Evolutionary conservation across 2,797 vertebrate species (phyloP), one percentile per base, ranked within the genome.

Genomic region (Coilia nasus): DNA sequence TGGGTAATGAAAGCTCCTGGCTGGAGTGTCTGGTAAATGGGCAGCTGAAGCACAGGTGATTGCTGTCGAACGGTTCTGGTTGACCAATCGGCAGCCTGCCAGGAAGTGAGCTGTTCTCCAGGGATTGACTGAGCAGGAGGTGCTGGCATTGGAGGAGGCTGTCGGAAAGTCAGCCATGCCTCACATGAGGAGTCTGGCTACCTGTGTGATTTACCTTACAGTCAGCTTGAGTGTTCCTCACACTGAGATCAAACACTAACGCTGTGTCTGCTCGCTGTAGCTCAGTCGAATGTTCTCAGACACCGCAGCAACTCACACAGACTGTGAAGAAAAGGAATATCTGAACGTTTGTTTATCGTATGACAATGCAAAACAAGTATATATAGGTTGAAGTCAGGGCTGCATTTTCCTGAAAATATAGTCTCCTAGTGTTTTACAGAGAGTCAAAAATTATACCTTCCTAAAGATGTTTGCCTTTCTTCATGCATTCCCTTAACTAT

Each of bases 21-120:
- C 71, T 85, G 86, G 94, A 93, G 90, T 90, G 91, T 85, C 90
- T 91, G 93, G 93, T 95, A 95, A 95, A 95, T 96, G 94, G 94
- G 93, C 92, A 92, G 93, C 91, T 87, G 86, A 90, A 93, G 92
- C 88, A 88, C 94, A 95, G 94, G 94, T 95, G 93, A 94, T 90
- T 84, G 84, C 90, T 90, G 92, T 93, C 90, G 90, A 90, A 91
- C 87, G 85, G 92, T 94, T 95, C 93, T 92, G 94, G 88, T 94
- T 91, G 94, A 91, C 93, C 94, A 94, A 93, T 95, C 94, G 93
- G 93, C 90, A 89, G 84, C 89, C 93, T 90, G 90, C 92, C 83
- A 91, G 91, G 86, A 91, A 89, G 90, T 83, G 71, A 50, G 91
- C 64, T 17, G 56, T 81, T 87, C 93, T 89, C 91, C 15, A 31